Evolutionary conservation across 1,140 invertebrate species (phyloP), one percentile per base, ranked within the genome.

Genomic region (Euschistus heros): DNA sequence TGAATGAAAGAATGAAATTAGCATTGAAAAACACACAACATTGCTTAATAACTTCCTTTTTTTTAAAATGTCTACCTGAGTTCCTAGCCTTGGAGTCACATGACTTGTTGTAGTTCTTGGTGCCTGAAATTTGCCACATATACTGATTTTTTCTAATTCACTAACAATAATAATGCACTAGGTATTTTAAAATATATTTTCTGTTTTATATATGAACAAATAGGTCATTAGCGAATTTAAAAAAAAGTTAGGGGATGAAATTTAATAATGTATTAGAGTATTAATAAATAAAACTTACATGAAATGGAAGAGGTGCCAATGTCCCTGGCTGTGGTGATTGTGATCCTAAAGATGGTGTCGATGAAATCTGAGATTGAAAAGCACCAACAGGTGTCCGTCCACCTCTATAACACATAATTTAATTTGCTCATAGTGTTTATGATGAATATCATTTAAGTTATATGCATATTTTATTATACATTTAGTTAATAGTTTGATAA

Each of bases 261-360:
- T 54, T 54, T 54, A 8, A 22, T 10, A 54, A 54, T 54, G 4
- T 26, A 17, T 54, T 22, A 26, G n/a, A 54, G 8, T 17, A 22
- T 10, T 37, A 10, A 37, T 10, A 37, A 37, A 37, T 15, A 24
- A 55, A n/a, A 72, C 72, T 75, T 73, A 76, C 75, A 67, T 76
- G 75, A 68, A 75, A 76, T 60, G 74, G 75, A 52, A 74, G 54
- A 54, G 74, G 75, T 22, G 71, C 72, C n/a, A 74, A 65, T 62
- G 73, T 75, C 54, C 72, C 72, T 44, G 75, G 72, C 62, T 73
- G 73, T n/a, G 75, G 73, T 14, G 73, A 74, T 60, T 66, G 62
- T 0, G 55, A 26, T 30, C 59, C 7, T 2, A 60, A 50, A 17
- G 55, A 24, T 14, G 55, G 22, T 17, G 64, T 6, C 1, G 64